A percentile compares a stretch with the other conserved stretches of the same genome.
These are phyloP conservation scores for Lathamus discolor DNA, from an alignment of 2,113 vertebrate species.

Conservation along the genomic window DNA sequence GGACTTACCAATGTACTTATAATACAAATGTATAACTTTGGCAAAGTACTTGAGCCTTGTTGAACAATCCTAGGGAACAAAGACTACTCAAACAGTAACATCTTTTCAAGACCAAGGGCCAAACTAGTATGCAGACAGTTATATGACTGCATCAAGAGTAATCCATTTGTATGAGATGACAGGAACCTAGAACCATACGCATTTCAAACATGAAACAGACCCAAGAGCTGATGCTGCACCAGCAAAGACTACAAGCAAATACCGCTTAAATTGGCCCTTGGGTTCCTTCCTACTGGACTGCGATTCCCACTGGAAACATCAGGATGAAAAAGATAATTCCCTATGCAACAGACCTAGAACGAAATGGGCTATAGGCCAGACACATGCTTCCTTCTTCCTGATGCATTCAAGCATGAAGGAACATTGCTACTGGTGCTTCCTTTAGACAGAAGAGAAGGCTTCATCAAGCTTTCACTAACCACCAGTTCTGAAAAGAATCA, in stretches of 20 bases:
- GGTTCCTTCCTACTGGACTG: neutral
- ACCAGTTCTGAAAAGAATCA: neutral
- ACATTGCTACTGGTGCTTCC: neutral
- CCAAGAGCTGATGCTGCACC: neutral
- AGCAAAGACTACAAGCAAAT: neutral
- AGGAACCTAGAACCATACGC: neutral
- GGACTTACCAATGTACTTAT: neutral
- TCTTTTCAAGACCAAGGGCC: neutral
- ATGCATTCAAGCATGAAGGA: neutral
- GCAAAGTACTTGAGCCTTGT: neutral
- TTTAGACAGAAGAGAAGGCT: neutral
- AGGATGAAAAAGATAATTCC: neutral
- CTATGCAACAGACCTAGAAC: neutral
- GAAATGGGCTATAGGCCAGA: neutral
- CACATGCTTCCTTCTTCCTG: neutral
- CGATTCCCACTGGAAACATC: neutral
- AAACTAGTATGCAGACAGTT: neutral
- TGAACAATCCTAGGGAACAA: neutral
- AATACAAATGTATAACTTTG: neutral
- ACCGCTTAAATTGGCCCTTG: neutral
- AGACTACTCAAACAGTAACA: neutral
- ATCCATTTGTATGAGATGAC: neutral
- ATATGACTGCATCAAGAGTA: neutral
- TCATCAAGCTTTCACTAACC: neutral
- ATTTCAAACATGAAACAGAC: neutral